These are phyloP conservation scores for Pammene fasciana DNA, from an alignment of 2,888 invertebrate species.

Conservation along the genomic window DNA sequence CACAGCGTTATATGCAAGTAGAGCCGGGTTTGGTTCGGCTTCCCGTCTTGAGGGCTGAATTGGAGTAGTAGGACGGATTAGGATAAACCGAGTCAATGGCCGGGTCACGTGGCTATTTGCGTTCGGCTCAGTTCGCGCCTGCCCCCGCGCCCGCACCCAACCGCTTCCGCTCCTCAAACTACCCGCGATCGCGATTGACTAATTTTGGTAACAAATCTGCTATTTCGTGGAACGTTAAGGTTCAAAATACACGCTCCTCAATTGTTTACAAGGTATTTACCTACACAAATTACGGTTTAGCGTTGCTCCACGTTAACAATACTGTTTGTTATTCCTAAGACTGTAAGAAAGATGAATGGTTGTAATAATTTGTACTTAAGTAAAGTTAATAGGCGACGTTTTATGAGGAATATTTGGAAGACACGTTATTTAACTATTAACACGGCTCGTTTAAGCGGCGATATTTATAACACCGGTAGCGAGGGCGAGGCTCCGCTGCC, in stretches of 20 bases:
- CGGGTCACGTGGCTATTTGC: conserved; percentile 82
- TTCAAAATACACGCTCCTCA: conserved; percentile 29
- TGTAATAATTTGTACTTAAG: conserved; percentile 25
- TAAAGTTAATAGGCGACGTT: conserved; percentile 26
- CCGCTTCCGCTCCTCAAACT: conserved; percentile 68
- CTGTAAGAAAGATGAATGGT: conserved; percentile 23
- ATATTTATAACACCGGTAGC: conserved; percentile 55
- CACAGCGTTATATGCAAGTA: conserved; percentile 33
- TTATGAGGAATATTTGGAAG: conserved; percentile 49
- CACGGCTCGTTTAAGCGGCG: conserved; percentile 65
- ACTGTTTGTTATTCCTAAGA: conserved; percentile 24
- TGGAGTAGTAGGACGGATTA: conserved; percentile 83
- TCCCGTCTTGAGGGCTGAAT: conserved; percentile 64
- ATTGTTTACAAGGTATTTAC: not conserved
- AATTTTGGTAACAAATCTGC: conserved; percentile 73
- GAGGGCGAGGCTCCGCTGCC: conserved; percentile 46
- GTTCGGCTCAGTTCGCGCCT: conserved; percentile 64
- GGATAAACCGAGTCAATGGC: conserved; percentile 83
- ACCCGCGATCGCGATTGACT: conserved; percentile 67
- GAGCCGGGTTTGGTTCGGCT: conserved; percentile 53
- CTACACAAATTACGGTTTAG: not conserved
- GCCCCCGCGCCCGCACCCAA: conserved; percentile 50
- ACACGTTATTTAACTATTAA: conserved; percentile 65
- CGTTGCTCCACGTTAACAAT: conserved; percentile 6
- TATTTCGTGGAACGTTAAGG: conserved; percentile 55